Conservation (phyloP, 2,888 invertebrate species). For the Pyrochroa serraticornis region DNA sequence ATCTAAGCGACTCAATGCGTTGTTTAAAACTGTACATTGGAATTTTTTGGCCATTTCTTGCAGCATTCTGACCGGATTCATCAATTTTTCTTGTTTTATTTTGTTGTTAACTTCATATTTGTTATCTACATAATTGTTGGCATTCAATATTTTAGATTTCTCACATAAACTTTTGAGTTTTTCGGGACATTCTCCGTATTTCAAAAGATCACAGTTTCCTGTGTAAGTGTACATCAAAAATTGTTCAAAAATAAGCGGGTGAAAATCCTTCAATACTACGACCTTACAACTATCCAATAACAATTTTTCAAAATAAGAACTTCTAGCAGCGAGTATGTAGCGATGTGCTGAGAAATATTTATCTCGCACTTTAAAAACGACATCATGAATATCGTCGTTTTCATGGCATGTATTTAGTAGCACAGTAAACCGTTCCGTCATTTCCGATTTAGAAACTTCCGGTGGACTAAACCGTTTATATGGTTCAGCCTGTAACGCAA, state of each 20-base stretch:
- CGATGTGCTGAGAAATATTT: constrained; percentile 73
- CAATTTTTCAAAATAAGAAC: constrained; percentile 67
- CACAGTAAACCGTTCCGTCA: constrained; percentile 62
- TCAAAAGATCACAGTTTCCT: constrained; percentile 67
- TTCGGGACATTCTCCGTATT: constrained; percentile 59
- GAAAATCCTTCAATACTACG: constrained; percentile 62
- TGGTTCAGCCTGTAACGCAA: constrained; percentile 29
- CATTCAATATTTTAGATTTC: constrained; percentile 24
- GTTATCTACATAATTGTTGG: constrained; percentile 17
- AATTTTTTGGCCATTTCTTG: constrained; percentile 64
- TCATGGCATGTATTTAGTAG: constrained; percentile 68
- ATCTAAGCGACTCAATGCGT: constrained; percentile 59
- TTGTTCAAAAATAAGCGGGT: constrained; percentile 72
- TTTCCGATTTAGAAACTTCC: constrained; percentile 39
- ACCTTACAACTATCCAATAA: constrained; percentile 57
- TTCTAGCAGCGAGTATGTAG: constrained; percentile 71
- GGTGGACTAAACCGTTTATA: constrained; percentile 40
- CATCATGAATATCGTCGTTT: constrained; percentile 74
- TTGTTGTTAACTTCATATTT: constrained; percentile 57
- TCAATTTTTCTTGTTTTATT: constrained; percentile 38
- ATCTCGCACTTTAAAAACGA: constrained; percentile 70
- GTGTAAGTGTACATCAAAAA: constrained; percentile 75
- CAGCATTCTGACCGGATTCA: constrained; percentile 64
- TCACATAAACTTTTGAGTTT: constrained; percentile 38
- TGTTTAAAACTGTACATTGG: constrained; percentile 61